phyloP scores from a whole-genome alignment of 2,888 invertebrate genomes.

The Tuberolachnus salignus region DNA sequence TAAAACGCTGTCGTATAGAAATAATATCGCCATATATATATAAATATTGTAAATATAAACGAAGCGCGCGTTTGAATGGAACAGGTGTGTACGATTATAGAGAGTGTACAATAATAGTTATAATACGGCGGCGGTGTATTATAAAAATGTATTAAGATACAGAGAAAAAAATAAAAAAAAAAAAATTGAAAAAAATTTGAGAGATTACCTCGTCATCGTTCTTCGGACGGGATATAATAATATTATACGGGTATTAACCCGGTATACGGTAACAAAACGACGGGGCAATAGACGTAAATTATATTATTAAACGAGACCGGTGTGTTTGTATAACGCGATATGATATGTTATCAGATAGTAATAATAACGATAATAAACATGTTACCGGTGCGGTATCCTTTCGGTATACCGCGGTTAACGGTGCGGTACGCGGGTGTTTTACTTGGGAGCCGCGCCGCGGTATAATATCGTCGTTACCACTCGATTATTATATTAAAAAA shows the following conservation, averaged over 20 bases:
- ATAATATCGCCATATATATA: neutral
- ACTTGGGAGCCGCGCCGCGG: slow-evolving; percentile 22
- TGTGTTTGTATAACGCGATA: neutral
- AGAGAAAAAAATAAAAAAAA: no score
- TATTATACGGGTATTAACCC: neutral
- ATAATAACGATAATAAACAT: neutral
- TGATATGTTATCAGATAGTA: neutral
- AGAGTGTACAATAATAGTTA: no score
- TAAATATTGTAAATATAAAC: no score
- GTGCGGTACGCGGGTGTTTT: slow-evolving; percentile 26
- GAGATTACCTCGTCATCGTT: slow-evolving; percentile 36
- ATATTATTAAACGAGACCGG: slow-evolving; percentile 25
- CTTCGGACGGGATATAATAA: neutral
- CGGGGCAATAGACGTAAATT: slow-evolving; percentile 11
- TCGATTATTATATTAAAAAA: slow-evolving; percentile 51
- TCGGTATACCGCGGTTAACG: slow-evolving; percentile 38
- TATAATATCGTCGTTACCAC: slow-evolving; percentile 35
- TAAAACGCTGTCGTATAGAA: neutral
- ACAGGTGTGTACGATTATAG: slow-evolving; percentile 18
- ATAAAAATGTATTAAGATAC: neutral
- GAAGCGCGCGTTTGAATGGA: slow-evolving; percentile 28
- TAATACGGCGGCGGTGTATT: neutral
- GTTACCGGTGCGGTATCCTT: neutral
- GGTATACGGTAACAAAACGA: neutral
- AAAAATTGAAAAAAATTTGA: no score